Base-by-base conservation (phyloP, 2,113 vertebrate species). In the Promerops cafer region DNA sequence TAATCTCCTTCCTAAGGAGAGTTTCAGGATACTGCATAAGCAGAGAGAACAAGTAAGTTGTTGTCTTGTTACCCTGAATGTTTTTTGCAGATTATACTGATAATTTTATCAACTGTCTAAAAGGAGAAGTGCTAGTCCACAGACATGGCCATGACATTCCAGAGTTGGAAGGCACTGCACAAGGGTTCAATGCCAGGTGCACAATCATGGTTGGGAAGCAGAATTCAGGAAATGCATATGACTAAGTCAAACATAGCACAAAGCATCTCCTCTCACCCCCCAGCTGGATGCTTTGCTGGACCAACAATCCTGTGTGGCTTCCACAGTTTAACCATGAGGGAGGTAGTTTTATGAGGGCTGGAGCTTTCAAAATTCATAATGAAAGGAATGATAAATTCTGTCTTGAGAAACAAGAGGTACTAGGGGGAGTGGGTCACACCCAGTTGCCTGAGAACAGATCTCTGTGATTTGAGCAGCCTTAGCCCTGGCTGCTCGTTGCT, bases 401-500 rank as follows among this genome's bases (percentile, higher is more conserved):
- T 37, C 28, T 24, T 44, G 54, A 70, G 75, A 80, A 86, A 23
- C 4, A 39, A 21, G 69, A 65, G 20, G 27, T 33, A 16, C 9
- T 61, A 40, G 75, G 11, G 87, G 66, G 44, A 35, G 52, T 26
- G 49, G 45, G 49, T 72, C 8, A 1, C 24, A 13, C 33, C 17
- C 66, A 26, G 69, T 2, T 35, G 71, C 83, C 56, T 77, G 70
- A 75, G 75, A 90, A 40, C 18, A 21, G 28, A 2, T 54, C 42
- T 54, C 49, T 90, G 91, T 91, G 79, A 87, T 93, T 83, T 80
- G 72, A 47, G 66, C 45, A 44, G 27, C 35, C 6, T 26, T 10
- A 44, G 35, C 42, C 4, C 2, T 37, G 23, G 52, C 26, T 0
- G 0, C 47, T 49, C 0, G 0, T 40, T 0, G 0, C 24, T 70